phyloP scores from a whole-genome alignment of 2,797 vertebrate genomes.

The Centropyge bicolor region DNA sequence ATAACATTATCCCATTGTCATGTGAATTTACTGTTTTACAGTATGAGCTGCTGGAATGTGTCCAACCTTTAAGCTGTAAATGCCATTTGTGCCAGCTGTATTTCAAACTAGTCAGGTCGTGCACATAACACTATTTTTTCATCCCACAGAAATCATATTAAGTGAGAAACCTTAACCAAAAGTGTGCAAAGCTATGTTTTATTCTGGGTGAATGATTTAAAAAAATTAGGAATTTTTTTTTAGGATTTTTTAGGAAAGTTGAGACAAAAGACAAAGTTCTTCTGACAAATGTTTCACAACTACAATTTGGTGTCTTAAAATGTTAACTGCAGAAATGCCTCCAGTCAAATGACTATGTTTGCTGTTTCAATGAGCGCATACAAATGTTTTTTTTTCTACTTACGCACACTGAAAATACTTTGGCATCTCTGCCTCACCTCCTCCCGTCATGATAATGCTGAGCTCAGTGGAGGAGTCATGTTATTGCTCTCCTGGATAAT shows the following conservation, averaged over 20 bases:
- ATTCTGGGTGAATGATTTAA: too few species aligned
- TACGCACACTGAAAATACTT: neutral
- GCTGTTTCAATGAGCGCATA: neutral
- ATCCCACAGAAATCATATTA: neutral
- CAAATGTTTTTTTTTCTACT: neutral
- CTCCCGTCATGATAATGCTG: conserved; percentile 22
- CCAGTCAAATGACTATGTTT: neutral
- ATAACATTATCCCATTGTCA: conserved; percentile 12
- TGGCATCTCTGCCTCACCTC: conserved; percentile 9
- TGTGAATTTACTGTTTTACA: conserved; percentile 34
- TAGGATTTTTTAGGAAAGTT: neutral
- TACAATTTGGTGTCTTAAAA: too few species aligned
- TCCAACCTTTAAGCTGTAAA: conserved; percentile 1
- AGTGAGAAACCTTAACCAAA: neutral
- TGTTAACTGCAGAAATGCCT: too few species aligned
- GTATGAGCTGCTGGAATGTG: conserved; percentile 41
- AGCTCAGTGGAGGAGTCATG: conserved; percentile 45
- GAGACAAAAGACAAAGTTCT: too few species aligned
- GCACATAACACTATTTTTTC: neutral
- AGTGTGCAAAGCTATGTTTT: neutral
- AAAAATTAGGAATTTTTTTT: neutral
- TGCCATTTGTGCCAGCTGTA: neutral
- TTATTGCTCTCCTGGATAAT: conserved; percentile 57
- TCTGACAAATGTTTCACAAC: conserved; percentile 10
- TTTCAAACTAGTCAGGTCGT: conserved; percentile 26